Conservation (phyloP, 2,797 vertebrate species). For the Cuculus canorus region DNA sequence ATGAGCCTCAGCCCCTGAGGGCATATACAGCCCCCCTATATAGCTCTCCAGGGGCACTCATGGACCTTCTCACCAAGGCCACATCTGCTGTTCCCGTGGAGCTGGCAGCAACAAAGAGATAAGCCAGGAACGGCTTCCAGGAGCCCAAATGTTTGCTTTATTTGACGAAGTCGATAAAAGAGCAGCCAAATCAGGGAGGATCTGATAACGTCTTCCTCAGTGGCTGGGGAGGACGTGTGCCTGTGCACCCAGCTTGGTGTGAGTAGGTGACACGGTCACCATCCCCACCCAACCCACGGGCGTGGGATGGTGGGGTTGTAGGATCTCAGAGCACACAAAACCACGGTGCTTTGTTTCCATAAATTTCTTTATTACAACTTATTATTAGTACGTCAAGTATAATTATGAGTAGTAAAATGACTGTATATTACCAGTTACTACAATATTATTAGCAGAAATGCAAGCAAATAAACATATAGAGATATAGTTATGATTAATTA, state of each 20-base stretch:
- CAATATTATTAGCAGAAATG: not conserved
- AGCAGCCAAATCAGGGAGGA: not conserved
- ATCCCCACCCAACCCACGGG: not conserved
- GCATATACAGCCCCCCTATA: rapidly evolving
- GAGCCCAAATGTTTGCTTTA: not conserved
- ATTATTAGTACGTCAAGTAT: rapidly evolving
- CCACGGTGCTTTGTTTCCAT: not conserved
- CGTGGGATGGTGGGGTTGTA: rapidly evolving
- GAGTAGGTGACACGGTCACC: not conserved
- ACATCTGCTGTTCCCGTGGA: not conserved
- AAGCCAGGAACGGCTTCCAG: not conserved
- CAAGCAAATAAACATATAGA: rapidly evolving
- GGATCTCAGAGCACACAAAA: not conserved
- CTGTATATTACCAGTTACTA: not conserved
- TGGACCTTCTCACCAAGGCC: not conserved
- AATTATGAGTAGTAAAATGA: rapidly evolving
- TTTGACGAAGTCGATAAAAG: not conserved
- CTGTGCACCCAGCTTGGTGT: rapidly evolving
- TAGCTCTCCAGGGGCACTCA: not conserved
- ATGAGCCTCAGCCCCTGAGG: rapidly evolving
- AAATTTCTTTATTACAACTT: not conserved
- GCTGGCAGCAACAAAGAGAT: not conserved
- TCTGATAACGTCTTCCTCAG: not conserved
- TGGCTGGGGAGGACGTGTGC: rapidly evolving
- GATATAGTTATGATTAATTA: not conserved